A percentile compares a stretch with the other conserved stretches of the same genome.
Conservation (phyloP, 1,140 invertebrate genomes). For the Bombyx mandarina region DNA sequence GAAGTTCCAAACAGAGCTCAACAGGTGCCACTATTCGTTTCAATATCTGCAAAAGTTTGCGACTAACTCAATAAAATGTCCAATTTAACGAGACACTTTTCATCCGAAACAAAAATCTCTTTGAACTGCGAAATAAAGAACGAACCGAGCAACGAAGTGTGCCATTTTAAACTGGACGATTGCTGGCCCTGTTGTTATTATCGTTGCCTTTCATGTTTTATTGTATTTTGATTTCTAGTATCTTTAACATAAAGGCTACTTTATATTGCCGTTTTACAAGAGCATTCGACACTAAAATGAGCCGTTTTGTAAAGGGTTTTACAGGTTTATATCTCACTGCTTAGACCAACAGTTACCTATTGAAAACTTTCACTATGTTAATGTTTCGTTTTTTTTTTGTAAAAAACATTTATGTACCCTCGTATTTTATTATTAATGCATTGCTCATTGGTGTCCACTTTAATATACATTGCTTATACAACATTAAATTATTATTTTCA, state of each 20-base stretch:
- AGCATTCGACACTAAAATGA: no score
- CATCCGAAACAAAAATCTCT: slow-evolving; percentile 20
- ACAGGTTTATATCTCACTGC: no score
- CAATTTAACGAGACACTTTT: slow-evolving; percentile 29
- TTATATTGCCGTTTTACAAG: slow-evolving; percentile 1
- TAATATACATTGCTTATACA: no score
- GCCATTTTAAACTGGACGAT: slow-evolving; percentile 35
- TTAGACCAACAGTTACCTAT: no score
- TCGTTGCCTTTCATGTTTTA: slow-evolving; percentile 29
- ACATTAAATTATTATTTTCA: no score
- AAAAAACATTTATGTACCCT: no score
- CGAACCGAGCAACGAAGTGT: slow-evolving; percentile 13
- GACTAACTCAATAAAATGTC: slow-evolving; percentile 61
- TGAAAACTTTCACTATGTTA: no score
- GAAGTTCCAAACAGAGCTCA: slow-evolving; percentile 51
- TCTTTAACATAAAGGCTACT: slow-evolving; percentile 13
- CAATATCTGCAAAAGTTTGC: slow-evolving; percentile 67
- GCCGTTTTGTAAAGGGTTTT: no score
- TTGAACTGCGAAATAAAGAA: slow-evolving; percentile 14
- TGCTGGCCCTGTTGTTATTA: slow-evolving; percentile 59
- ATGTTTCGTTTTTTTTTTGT: no score
- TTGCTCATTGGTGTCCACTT: no score
- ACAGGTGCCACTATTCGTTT: slow-evolving; percentile 67
- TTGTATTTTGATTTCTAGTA: slow-evolving; percentile 38
- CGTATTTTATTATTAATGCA: no score